Evolutionary conservation across 2,113 vertebrate genomes (phyloP), one percentile per base, ranked within the genome.

Genomic region (Pygoscelis antarcticus): DNA sequence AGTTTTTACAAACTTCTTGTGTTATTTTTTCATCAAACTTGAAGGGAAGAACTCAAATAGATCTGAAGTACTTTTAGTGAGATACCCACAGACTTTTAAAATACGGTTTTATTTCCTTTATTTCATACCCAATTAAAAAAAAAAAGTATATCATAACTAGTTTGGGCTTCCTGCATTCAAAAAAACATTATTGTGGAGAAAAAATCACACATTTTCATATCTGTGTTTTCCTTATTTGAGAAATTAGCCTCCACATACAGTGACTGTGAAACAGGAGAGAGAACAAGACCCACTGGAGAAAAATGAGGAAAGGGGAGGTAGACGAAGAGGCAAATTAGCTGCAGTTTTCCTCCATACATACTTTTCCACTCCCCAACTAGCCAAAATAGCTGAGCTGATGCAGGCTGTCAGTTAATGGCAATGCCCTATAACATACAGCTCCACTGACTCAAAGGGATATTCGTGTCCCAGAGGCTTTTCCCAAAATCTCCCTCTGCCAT

Each of bases 171-270:
- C 23, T 69, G 49, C 49, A n/a, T 62, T 80, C 6, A 32, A 75
- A 40, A 47, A 25, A 62, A 32, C 2, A 18, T 69, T 49, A 32
- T 6, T 12, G 26, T 9, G 10, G 19, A 52, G 38, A 52, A 88
- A 55, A 87, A 20, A 1, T 0, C 4, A 46, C 36, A 58, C 2
- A 20, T 57, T 68, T 87, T 68, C 16, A 15, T 36, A 40, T 32
- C 42, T 52, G 11, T 49, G 10, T 47, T 83, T 62, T 52, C 54
- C 34, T 78, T 34, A 25, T 12, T 27, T 34, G 51, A 54, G 65
- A 65, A 27, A 55, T 55, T 2, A 2, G 9, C 20, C 38, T 86
- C 21, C 23, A 58, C 0, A 0, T 32, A 62, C 29, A 40, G 7
- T 13, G 30, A 60, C 61, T 34, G 34, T 17, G 32, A 80, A 54